A percentile compares a stretch with the other conserved stretches of the same genome.
Evolutionary conservation across 2,113 vertebrate genomes (phyloP).

Genomic region (Stigmatopora argus): DNA sequence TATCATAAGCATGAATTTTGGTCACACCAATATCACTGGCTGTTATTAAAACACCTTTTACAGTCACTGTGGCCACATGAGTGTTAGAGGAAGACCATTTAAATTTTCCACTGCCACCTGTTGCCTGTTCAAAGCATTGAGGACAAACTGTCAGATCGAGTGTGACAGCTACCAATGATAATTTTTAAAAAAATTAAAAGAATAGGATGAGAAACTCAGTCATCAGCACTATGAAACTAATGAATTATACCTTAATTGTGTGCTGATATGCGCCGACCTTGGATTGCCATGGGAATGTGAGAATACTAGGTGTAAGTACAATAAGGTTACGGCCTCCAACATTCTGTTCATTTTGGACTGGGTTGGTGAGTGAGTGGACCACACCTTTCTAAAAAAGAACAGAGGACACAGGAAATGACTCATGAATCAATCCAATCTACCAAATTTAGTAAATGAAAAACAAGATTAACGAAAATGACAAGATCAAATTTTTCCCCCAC

Average conservation of each 20-base stretch:
- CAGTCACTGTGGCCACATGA: conserved; percentile 83
- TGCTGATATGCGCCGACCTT: conserved; percentile 87
- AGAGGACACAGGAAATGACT: conserved; percentile 15
- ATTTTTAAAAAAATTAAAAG: not conserved
- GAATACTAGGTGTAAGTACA: conserved; percentile 80
- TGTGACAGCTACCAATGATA: not conserved
- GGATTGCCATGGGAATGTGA: conserved; percentile 96
- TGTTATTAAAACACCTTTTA: conserved; percentile 87
- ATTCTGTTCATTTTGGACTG: conserved; percentile 87
- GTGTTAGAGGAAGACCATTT: conserved; percentile 85
- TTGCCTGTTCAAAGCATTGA: conserved; percentile 64
- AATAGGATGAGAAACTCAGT: not conserved
- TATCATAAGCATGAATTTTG: conserved; percentile 79
- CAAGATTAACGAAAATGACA: no score
- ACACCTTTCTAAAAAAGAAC: conserved; percentile 74
- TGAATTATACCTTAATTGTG: conserved; percentile 78
- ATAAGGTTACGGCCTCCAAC: conserved; percentile 89
- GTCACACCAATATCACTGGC: conserved; percentile 82
- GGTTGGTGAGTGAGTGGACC: conserved; percentile 71
- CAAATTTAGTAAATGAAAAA: not conserved
- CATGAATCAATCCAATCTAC: not conserved
- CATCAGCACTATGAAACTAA: not conserved
- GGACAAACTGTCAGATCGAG: not conserved
- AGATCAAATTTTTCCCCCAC: no score
- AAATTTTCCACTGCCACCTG: conserved; percentile 92